These are phyloP conservation scores for Apis mellifera DNA, from an alignment of 1,140 invertebrate genomes.

Conservation along the genomic window DNA sequence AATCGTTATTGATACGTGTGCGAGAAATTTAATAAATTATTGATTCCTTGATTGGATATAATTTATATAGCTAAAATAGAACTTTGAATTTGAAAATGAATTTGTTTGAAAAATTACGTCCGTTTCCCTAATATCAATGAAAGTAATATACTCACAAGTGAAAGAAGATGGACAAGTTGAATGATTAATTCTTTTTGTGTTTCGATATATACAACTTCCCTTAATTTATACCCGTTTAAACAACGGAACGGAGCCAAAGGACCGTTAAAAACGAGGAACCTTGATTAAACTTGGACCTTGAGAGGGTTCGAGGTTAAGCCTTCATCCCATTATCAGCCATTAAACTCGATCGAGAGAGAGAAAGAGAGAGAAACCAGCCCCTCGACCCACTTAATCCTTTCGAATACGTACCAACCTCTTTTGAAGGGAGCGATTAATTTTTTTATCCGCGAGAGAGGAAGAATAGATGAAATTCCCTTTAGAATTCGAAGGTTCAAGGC, in stretches of 20 bases:
- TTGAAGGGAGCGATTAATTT: neutral
- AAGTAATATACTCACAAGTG: neutral
- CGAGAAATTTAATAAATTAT: no score
- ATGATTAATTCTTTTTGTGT: neutral
- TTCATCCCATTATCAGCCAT: neutral
- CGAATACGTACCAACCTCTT: neutral
- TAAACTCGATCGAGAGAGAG: neutral
- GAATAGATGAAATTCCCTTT: neutral
- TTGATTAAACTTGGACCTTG: neutral
- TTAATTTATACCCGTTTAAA: neutral
- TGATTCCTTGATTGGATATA: no score
- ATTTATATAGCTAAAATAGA: no score
- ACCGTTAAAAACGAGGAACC: neutral
- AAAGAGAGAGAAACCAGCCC: neutral
- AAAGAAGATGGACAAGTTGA: neutral
- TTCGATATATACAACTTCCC: neutral
- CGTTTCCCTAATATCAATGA: no score
- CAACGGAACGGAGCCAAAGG: no score
- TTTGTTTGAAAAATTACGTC: no score
- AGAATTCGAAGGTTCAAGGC: conserved; percentile 29
- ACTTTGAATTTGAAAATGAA: no score
- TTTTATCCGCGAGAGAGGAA: neutral
- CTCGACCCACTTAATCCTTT: neutral
- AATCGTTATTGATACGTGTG: no score
- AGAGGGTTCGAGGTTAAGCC: neutral